Conservation (phyloP, 2,888 invertebrate genomes). For the Dasysyrphus albostriatus region DNA sequence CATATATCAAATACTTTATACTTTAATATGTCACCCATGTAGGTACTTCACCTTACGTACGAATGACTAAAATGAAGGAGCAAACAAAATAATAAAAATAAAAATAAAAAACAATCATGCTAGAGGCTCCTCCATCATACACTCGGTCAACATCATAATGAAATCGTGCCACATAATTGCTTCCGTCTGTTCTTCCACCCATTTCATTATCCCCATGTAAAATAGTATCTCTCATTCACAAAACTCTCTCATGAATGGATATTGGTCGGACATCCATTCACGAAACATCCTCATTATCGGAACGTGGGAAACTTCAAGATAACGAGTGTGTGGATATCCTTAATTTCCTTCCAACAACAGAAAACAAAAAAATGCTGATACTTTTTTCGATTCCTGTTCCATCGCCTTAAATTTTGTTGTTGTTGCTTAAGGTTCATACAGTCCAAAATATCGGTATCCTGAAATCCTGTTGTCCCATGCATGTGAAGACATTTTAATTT, state of each 20-base stretch:
- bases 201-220: conserved; percentile 36
- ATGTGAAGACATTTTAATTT: conserved; percentile 57
- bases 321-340: conserved; percentile 62
- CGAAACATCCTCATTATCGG: conserved; percentile 51
- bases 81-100: conserved; percentile 5
- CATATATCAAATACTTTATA: conserved; percentile 1
- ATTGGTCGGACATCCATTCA: conserved; percentile 34
- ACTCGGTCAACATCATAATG: conserved; percentile 41
- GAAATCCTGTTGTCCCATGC: conserved; percentile 50
- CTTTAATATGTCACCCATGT: conserved; percentile 59
- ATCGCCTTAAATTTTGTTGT: conserved; percentile 43
- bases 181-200: conserved; percentile 51
- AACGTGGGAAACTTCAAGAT: conserved; percentile 66
- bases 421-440: not conserved
- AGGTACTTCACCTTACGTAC: not conserved
- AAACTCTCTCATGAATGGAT: conserved; percentile 42
- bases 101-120: conserved; percentile 2
- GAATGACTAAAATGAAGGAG: conserved; percentile 24
- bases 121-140: conserved; percentile 26
- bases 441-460: conserved; percentile 60
- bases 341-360: conserved; percentile 45
- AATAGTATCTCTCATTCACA: conserved; percentile 37
- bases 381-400: conserved; percentile 14
- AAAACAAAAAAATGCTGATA: not conserved
- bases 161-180: conserved; percentile 68